Base-by-base conservation (phyloP, 2,888 invertebrate species). In the Machimus rusticus region DNA sequence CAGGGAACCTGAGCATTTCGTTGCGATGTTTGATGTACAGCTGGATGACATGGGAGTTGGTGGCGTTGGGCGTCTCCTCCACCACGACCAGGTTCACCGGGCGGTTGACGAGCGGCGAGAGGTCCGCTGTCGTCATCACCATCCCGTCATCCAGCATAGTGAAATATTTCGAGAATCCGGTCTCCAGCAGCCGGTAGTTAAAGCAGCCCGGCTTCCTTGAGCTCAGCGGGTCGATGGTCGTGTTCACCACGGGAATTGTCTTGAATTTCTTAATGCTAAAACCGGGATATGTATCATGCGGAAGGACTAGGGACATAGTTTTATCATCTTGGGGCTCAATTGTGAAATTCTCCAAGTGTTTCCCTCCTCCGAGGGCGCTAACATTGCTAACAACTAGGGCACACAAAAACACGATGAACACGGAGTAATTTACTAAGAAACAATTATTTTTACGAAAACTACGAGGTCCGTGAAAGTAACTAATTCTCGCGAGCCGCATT, bases 251-350 rank as follows among this genome's bases (percentile, higher is more conserved):
- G 6, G 91, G 91, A 89, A 90, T 90, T n/a, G 93, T 92, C 89
- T 94, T 94, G 93, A 97, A 96, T 91, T 96, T 95, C 92, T 96
- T 96, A 91, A 98, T 96, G 92, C 96, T 97, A 93, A 96, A 97
- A 82, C 98, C 98, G 3, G 98, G 97, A 92, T 97, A 96, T 90
- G 97, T 96, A 92, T 98, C 98, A 93, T 98, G 97, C 82, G 98
- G 97, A 91, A 98, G 94, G 91, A 97, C 95, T 89, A 93, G 90
- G 16, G 93, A 92, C 87, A 88, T 82, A 39, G 88, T 87, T 34
- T 86, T 86, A 85, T 43, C 86, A 79, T 87, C 43, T 79, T 74
- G 74, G 43, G 39, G 82, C 23, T 82, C 43, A 77, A 57, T 14
- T 14, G 23, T 55, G 28, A 86, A 66, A 86, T 88, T 57, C n/a